These are phyloP conservation scores for Drepanosiphum platanoidis DNA, from an alignment of 2,888 invertebrate genomes.

Conservation along the genomic window DNA sequence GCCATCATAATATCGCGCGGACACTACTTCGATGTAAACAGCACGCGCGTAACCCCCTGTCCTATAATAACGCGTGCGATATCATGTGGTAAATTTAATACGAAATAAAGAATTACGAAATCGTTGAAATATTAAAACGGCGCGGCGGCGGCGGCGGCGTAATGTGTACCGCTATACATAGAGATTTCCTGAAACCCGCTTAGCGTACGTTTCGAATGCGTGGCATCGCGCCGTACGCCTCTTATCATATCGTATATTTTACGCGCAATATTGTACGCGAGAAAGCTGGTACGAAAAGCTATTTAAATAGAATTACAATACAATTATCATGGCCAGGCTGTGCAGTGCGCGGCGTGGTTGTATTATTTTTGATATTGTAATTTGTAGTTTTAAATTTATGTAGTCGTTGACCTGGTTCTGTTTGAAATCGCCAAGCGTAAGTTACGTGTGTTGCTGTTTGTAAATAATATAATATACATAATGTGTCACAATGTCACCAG, in stretches of 20 bases:
- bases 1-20: no score
- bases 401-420: slow-evolving; percentile 56
- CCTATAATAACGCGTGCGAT: no score
- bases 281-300: background rate
- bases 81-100: no score
- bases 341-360: slow-evolving; percentile 11
- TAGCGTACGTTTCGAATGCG: background rate
- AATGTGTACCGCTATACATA: background rate
- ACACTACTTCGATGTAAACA: no score
- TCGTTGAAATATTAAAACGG: background rate
- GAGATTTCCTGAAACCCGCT: background rate
- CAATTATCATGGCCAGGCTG: background rate
- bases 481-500: slow-evolving; percentile 10
- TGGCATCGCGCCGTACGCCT: no score
- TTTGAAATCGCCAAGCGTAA: background rate
- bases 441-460: background rate
- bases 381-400: slow-evolving; percentile 56
- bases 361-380: slow-evolving; percentile 39
- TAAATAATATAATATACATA: background rate
- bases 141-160: background rate
- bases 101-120: background rate
- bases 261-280: background rate
- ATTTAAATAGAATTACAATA: slow-evolving; percentile 19
- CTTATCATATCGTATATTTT: background rate
- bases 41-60: no score